Evolutionary conservation across 2,797 vertebrate species (phyloP).

Genomic region (Poeciliopsis infans): DNA sequence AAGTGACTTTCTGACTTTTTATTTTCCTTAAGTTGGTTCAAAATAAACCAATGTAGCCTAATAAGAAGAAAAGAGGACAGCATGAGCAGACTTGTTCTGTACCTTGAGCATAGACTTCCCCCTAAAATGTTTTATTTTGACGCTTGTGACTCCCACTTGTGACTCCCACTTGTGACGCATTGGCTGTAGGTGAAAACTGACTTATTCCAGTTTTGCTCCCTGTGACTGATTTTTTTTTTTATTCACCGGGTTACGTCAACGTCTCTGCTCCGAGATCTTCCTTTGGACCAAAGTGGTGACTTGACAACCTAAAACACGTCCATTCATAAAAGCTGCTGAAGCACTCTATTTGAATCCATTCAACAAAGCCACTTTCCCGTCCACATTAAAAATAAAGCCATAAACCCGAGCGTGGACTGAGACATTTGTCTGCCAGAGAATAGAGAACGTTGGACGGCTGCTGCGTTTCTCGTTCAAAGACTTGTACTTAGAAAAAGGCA

Average conservation of each 20-base stretch:
- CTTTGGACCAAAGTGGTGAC: not conserved
- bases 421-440: not conserved
- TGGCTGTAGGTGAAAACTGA: not conserved
- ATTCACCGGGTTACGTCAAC: not conserved
- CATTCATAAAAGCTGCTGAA: not conserved
- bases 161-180: too few relatives aligned
- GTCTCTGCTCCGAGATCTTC: not conserved
- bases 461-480: not conserved
- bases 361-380: not conserved
- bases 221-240: not conserved
- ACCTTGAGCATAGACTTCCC: not conserved
- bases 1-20: not conserved
- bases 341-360: not conserved
- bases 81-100: not conserved
- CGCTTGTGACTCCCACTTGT: not conserved
- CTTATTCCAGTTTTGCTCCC: not conserved
- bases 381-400: not conserved
- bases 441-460: not conserved
- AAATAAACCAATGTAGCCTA: not conserved
- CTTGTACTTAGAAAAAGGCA: not conserved
- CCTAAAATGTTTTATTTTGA: not conserved
- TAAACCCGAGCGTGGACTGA: not conserved
- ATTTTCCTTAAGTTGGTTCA: not conserved
- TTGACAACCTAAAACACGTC: not conserved
- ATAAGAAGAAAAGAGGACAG: not conserved